Percentiles rank a stretch among this genome's conserved stretches.
Conservation (phyloP, 2,113 vertebrate genomes). For the Ophiodon elongatus region DNA sequence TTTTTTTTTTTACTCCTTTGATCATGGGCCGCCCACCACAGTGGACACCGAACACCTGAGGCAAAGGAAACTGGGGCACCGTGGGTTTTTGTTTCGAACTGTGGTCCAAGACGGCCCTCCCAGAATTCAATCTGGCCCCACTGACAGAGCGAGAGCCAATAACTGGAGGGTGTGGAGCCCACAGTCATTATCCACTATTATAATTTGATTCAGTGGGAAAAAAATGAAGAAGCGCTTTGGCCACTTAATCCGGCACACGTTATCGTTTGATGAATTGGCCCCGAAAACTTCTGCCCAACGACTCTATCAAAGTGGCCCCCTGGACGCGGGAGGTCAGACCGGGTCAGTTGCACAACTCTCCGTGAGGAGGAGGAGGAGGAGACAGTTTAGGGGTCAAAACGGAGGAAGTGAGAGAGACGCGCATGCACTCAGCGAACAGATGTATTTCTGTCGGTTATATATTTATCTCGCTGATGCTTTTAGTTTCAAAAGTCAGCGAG, state of each 20-base stretch:
- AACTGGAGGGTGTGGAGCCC: constrained; percentile 54
- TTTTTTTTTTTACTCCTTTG: background rate
- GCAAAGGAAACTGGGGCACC: constrained; percentile 57
- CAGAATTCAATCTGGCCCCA: constrained; percentile 61
- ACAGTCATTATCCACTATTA: constrained; percentile 67
- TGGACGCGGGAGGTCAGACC: constrained; percentile 12
- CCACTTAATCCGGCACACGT: constrained; percentile 51
- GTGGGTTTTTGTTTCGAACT: constrained; percentile 51
- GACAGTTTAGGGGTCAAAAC: background rate
- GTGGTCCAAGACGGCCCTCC: constrained; percentile 23
- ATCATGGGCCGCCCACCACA: background rate
- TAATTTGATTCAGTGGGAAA: constrained; percentile 70
- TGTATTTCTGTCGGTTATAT: background rate
- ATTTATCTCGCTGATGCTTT: background rate
- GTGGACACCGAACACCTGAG: constrained; percentile 34
- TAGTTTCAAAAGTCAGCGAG: background rate
- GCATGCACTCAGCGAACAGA: background rate
- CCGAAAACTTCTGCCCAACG: constrained; percentile 26
- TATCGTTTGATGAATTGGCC: constrained; percentile 64
- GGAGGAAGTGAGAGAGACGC: too few relatives aligned
- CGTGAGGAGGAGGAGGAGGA: background rate
- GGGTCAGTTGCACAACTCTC: constrained; percentile 3
- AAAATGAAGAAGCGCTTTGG: constrained; percentile 48
- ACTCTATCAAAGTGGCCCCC: constrained; percentile 48
- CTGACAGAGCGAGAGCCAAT: constrained; percentile 58